Percentiles rank a stretch among this genome's conserved stretches.
These are phyloP conservation scores for Diadema setosum DNA, from an alignment of 35 echinoderm and acorn worm genomes.

Conservation along the genomic window DNA sequence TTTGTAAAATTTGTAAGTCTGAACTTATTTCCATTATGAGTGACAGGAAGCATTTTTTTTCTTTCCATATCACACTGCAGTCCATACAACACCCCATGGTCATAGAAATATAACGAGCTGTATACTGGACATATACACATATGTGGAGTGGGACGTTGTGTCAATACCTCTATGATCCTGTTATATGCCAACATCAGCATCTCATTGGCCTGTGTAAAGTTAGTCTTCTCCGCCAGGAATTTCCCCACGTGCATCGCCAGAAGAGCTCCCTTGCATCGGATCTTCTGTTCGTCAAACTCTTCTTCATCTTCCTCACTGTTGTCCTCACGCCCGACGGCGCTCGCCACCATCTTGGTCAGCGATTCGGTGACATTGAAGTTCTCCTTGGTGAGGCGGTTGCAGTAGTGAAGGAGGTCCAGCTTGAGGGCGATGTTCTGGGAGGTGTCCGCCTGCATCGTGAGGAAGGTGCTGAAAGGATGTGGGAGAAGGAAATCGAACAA, in stretches of 20 bases:
- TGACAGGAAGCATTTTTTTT: too few relatives aligned
- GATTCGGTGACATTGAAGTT: neutral
- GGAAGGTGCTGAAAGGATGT: conserved; percentile 61
- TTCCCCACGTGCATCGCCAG: conserved; percentile 74
- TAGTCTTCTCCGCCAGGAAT: conserved; percentile 41
- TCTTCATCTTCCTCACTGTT: neutral
- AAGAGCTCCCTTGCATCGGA: conserved; percentile 34
- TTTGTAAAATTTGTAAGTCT: too few relatives aligned
- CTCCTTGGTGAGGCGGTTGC: conserved; percentile 42
- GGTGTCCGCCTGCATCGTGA: conserved; percentile 41
- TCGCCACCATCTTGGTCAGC: neutral
- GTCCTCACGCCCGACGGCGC: neutral
- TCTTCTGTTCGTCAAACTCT: neutral
- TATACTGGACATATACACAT: too few relatives aligned
- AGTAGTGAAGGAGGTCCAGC: conserved; percentile 73
- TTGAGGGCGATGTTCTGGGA: conserved; percentile 19
- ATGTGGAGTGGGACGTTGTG: too few relatives aligned
- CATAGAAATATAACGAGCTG: too few relatives aligned
- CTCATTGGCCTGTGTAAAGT: conserved; percentile 41
- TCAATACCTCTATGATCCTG: conserved; percentile 58
- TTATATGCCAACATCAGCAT: conserved; percentile 51
- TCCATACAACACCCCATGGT: too few relatives aligned
- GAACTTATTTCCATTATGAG: too few relatives aligned
- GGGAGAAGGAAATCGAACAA: too few relatives aligned
- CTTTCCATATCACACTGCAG: too few relatives aligned